phyloP scores from a whole-genome alignment of 2,113 vertebrate species.

The Manacus vitellinus region DNA sequence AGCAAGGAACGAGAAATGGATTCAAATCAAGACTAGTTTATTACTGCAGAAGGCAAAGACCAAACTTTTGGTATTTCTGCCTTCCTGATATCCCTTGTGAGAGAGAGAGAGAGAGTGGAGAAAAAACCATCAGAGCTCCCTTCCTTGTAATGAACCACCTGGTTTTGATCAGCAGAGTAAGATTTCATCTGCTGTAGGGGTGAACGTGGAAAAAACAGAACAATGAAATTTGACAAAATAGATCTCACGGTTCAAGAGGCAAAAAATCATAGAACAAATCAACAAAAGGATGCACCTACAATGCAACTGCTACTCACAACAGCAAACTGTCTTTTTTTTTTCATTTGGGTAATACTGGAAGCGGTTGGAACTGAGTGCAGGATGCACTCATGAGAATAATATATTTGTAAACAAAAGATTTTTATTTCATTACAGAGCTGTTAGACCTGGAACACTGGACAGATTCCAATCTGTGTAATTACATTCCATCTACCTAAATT shows the following conservation, averaged over 20 bases:
- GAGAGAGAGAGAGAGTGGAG: background rate
- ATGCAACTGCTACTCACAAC: background rate
- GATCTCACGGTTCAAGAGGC: background rate
- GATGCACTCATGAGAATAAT: background rate
- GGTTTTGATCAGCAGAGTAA: background rate
- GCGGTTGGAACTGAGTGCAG: background rate
- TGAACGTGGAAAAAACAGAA: background rate
- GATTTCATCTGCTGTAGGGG: background rate
- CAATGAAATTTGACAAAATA: conserved; percentile 2
- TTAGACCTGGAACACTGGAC: conserved; percentile 37
- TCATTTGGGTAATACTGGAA: background rate
- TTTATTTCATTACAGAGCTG: conserved; percentile 57
- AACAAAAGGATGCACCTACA: background rate
- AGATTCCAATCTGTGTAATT: conserved; percentile 20
- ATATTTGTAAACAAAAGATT: conserved; percentile 34
- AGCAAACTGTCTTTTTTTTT: background rate
- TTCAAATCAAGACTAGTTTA: background rate
- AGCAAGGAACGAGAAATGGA: background rate
- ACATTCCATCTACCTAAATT: conserved; percentile 10
- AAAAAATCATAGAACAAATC: background rate
- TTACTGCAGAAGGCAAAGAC: background rate
- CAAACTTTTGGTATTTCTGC: background rate
- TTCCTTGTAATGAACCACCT: background rate
- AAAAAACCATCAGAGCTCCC: background rate
- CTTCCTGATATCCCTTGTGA: background rate